These are phyloP conservation scores for Myotis planiceps DNA, from an alignment of 2,797 vertebrate genomes.

Conservation along the genomic window DNA sequence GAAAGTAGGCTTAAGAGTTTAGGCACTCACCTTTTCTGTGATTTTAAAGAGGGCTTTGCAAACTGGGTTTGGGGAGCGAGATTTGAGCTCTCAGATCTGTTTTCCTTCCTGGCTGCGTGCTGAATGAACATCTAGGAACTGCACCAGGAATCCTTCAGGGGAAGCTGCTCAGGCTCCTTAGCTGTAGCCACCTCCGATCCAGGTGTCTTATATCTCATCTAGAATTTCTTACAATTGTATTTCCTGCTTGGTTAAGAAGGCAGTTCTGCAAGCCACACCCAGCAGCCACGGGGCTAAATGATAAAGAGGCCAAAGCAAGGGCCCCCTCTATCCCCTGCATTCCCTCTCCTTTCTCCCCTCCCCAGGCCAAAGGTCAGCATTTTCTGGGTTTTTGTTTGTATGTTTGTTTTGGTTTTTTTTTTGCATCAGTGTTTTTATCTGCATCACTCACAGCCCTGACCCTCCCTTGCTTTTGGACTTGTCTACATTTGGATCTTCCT, in stretches of 20 bases:
- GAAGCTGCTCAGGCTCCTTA: background rate
- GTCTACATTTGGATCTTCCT: background rate
- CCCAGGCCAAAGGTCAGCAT: background rate
- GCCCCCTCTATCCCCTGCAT: fast-evolving
- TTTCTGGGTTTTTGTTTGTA: background rate
- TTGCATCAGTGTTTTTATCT: background rate
- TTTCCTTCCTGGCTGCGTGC: background rate
- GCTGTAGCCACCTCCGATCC: fast-evolving
- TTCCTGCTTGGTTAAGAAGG: background rate
- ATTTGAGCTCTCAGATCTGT: background rate
- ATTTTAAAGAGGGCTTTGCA: background rate
- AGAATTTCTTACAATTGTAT: background rate
- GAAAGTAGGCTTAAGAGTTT: background rate
- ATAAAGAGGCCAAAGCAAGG: background rate
- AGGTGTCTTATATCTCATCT: no score
- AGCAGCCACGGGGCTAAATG: fast-evolving
- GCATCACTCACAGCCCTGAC: background rate
- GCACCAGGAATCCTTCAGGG: background rate
- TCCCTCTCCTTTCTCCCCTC: fast-evolving
- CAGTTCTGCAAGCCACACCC: background rate
- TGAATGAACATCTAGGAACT: background rate
- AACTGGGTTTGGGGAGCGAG: background rate
- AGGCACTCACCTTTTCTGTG: background rate
- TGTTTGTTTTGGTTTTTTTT: background rate
- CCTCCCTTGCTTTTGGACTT: background rate